Evolutionary conservation across 2,888 invertebrate species (phyloP).

Genomic region (Drosophila fungiperda): DNA sequence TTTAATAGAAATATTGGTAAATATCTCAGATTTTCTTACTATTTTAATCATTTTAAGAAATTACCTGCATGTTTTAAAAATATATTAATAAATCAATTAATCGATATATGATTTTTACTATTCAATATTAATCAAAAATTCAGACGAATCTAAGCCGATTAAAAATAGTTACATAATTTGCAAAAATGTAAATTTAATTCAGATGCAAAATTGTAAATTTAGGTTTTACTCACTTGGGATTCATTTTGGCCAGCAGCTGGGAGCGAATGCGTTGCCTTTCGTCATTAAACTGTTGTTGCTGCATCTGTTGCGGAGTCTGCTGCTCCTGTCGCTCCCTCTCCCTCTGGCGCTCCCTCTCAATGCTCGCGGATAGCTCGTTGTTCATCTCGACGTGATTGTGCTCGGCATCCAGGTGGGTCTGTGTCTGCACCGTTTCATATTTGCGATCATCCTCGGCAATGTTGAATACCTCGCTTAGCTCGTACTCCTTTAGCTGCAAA

Average conservation of each 20-base stretch:
- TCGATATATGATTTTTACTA: too few relatives aligned
- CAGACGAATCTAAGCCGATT: background rate
- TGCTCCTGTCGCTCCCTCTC: conserved; percentile 75
- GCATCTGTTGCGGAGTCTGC: conserved; percentile 44
- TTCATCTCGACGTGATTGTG: conserved; percentile 88
- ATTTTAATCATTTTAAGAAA: too few relatives aligned
- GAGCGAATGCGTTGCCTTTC: conserved; percentile 85
- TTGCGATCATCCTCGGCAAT: conserved; percentile 91
- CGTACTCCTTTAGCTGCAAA: conserved; percentile 93
- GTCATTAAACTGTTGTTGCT: conserved; percentile 85
- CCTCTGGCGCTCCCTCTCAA: conserved; percentile 91
- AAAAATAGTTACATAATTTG: background rate
- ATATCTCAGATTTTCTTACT: background rate
- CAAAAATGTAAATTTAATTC: background rate
- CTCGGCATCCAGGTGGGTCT: conserved; percentile 84
- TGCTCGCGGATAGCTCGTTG: conserved; percentile 91
- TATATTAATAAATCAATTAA: too few relatives aligned
- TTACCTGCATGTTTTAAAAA: too few relatives aligned
- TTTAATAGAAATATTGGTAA: background rate
- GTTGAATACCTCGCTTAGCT: conserved; percentile 94
- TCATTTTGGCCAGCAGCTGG: conserved; percentile 84
- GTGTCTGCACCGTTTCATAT: conserved; percentile 88
- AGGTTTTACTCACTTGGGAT: conserved; percentile 83
- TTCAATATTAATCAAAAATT: background rate
- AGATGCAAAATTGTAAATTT: background rate